Evolutionary conservation across 2,113 vertebrate species (phyloP), one percentile per base, ranked within the genome.

Genomic region (Marcusenius ussheri): DNA sequence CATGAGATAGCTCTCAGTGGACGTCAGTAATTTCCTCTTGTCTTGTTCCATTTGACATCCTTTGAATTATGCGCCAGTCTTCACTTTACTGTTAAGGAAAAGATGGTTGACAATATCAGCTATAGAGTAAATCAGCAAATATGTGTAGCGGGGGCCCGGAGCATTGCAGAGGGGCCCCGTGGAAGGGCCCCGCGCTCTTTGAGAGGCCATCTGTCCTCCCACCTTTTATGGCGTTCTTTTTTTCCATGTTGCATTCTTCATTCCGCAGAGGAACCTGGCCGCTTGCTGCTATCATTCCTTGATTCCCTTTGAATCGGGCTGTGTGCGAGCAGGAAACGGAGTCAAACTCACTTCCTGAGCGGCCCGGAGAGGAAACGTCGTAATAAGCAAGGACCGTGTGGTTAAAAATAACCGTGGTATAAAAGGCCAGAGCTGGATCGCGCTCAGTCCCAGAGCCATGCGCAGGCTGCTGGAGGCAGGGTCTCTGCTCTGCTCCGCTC

Each of bases 361-460:
- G 94, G 94, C 95, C 95, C 94, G 89, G 94, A 96, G 95, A 98
- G 97, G 97, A 97, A 97, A 96, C 96, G 90, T 95, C 93, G 96
- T 96, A 97, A 98, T 97, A 96, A 97, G 96, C 96, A 95, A 95
- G 96, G 97, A 96, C 97, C 91, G 96, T 93, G 95, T 46, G 96
- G 97, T 97, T 98, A 99, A 98, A 99, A 99, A 99, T 99, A 99
- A 98, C 98, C 86, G 93, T 1, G 94, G 95, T 98, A 98, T 98
- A 98, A 96, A 99, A 98, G 93, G 96, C 94, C 90, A 5, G 94
- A 88, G 2, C 93, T 96, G 95, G 96, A 96, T 97, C 96, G 95
- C 93, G 93, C 94, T 93, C 95, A 91, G 93, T 92, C 94, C 96
- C 96, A 96, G 91, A 95, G 94, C 85, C 92, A 91, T 13, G 87